A percentile compares a stretch with the other conserved stretches of the same genome.
phyloP scores from a whole-genome alignment of 2,888 invertebrate species.

The Lycophotia porphyrea region DNA sequence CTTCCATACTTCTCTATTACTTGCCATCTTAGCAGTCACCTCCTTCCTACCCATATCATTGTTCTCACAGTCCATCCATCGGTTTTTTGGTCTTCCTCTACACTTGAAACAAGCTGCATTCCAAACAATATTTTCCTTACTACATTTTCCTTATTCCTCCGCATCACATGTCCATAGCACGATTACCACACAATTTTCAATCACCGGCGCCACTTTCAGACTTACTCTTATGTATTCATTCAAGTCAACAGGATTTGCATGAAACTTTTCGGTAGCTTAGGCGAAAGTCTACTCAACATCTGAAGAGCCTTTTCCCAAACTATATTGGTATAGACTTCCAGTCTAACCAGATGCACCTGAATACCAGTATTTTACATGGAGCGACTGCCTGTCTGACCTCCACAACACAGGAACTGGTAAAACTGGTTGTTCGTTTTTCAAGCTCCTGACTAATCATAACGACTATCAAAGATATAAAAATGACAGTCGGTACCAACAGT shows the following conservation, averaged over 20 bases:
- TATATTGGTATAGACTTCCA: background rate
- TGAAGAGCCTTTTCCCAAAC: background rate
- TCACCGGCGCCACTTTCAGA: too few relatives aligned
- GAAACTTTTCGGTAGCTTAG: background rate
- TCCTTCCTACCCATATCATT: too few relatives aligned
- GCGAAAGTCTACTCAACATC: background rate
- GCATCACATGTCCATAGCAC: too few relatives aligned
- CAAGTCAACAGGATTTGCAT: background rate
- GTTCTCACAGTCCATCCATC: too few relatives aligned
- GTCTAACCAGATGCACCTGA: background rate
- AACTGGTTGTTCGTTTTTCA: background rate
- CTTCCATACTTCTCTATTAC: too few relatives aligned
- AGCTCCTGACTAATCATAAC: background rate
- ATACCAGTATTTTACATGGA: background rate
- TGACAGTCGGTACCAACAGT: background rate
- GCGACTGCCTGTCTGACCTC: background rate
- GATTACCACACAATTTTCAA: too few relatives aligned
- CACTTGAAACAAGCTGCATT: too few relatives aligned
- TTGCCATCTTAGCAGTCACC: too few relatives aligned
- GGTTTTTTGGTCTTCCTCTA: too few relatives aligned
- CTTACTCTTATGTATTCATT: too few relatives aligned
- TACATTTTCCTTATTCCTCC: too few relatives aligned
- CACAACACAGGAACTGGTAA: background rate
- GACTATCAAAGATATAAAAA: background rate
- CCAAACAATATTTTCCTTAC: too few relatives aligned